Percentiles rank a stretch among this genome's conserved stretches.
phyloP scores from a whole-genome alignment of 2,113 vertebrate genomes.

The Crotalus tigris region DNA sequence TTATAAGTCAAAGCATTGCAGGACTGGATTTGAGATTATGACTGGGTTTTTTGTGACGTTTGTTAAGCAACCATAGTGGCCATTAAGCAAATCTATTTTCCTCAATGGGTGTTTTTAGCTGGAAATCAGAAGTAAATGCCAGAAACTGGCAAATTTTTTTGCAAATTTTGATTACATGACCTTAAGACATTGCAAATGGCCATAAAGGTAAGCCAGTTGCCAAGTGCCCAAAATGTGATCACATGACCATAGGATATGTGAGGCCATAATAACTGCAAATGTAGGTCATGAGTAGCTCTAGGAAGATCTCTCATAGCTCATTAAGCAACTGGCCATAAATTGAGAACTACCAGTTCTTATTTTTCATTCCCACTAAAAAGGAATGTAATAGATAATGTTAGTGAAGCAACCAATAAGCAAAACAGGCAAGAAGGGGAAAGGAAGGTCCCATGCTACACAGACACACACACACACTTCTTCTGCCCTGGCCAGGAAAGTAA shows the following conservation, averaged over 20 bases:
- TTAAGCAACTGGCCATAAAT: neutral
- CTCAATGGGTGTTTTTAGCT: neutral
- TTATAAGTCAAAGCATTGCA: neutral
- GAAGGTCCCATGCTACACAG: neutral
- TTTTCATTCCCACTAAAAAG: neutral
- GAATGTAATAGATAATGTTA: neutral
- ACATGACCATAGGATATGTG: neutral
- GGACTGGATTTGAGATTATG: neutral
- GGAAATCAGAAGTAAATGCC: neutral
- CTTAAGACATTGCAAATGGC: neutral
- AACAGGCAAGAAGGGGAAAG: neutral
- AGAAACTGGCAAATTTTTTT: neutral
- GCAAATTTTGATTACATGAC: neutral
- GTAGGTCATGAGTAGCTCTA: neutral
- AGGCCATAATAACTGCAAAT: neutral
- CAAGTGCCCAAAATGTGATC: neutral
- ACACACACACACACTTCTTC: neutral
- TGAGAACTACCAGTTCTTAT: neutral
- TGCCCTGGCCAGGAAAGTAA: neutral
- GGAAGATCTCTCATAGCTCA: neutral
- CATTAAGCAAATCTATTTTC: neutral
- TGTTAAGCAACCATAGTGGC: neutral
- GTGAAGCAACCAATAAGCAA: neutral
- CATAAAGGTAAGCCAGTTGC: too few relatives aligned
- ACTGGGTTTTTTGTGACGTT: neutral